A percentile compares a stretch with the other conserved stretches of the same genome.
Conservation (phyloP, 1,140 invertebrate species). For the roundworm (Caenorhabditis elegans) region DNA sequence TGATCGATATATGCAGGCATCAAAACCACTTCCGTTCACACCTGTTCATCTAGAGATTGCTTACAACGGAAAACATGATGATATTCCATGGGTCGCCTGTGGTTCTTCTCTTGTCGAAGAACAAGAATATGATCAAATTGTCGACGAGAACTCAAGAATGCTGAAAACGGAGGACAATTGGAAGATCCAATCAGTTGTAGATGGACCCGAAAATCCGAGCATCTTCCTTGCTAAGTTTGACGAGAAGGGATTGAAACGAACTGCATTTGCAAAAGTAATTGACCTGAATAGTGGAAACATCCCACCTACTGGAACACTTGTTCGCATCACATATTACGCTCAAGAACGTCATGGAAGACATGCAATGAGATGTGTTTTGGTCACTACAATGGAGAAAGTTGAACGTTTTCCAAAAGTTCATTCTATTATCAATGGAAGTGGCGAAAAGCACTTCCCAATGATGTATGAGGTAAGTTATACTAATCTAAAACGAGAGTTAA, state of each 20-base stretch:
- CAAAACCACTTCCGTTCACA: background rate
- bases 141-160: background rate
- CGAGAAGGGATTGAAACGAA: background rate
- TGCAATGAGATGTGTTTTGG: background rate
- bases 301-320: background rate
- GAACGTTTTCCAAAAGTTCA: background rate
- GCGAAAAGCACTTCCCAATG: background rate
- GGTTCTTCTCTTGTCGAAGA: background rate
- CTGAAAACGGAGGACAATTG: background rate
- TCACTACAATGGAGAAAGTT: background rate
- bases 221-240: background rate
- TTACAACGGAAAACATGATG: constrained; percentile 16
- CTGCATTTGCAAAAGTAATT: background rate
- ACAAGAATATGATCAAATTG: background rate
- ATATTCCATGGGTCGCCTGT: background rate
- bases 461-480: background rate
- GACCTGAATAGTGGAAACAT: constrained; percentile 3
- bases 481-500: too few species aligned
- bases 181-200: background rate
- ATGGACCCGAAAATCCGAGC: background rate
- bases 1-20: background rate
- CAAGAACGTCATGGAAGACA: constrained; percentile 8
- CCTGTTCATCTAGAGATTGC: background rate
- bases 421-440: background rate
- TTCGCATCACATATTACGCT: constrained; percentile 5